phyloP scores from a whole-genome alignment of 2,888 invertebrate species.

The Lasioglossum calceatum region DNA sequence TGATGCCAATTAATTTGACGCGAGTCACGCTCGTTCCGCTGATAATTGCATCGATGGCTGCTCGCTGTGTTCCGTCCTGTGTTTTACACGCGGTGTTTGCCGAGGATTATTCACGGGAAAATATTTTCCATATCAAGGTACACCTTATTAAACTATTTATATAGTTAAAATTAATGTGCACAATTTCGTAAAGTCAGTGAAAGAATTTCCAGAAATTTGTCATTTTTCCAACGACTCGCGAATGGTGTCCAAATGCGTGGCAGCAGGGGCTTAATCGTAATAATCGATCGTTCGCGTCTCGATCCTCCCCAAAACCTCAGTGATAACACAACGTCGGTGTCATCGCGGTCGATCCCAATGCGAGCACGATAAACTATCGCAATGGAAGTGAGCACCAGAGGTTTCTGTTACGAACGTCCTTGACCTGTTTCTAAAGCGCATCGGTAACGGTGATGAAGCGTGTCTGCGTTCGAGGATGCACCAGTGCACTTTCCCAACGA shows the following conservation, averaged over 20 bases:
- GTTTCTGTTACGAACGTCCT: conserved; percentile 54
- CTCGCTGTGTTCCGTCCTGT: neutral
- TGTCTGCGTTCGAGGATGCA: conserved; percentile 42
- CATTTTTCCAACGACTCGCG: neutral
- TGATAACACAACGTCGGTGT: neutral
- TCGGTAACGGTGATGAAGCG: conserved; percentile 53
- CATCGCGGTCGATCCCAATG: conserved; percentile 25
- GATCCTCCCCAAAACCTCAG: conserved; percentile 52
- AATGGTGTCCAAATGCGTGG: neutral
- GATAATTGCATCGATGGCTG: neutral
- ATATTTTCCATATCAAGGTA: neutral
- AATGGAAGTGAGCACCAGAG: conserved; percentile 40
- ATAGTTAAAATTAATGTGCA: neutral
- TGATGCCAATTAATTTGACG: neutral
- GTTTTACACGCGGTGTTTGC: neutral
- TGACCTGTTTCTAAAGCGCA: conserved; percentile 59
- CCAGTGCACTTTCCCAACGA: conserved; percentile 51
- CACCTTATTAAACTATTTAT: neutral
- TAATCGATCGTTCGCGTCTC: neutral
- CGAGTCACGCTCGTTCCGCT: neutral
- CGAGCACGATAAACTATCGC: conserved; percentile 40
- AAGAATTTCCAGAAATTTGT: neutral
- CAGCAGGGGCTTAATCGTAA: neutral
- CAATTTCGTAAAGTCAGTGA: neutral
- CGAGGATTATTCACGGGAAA: neutral